Evolutionary conservation across 2,113 vertebrate species (phyloP).

Genomic region (Alosa alosa): DNA sequence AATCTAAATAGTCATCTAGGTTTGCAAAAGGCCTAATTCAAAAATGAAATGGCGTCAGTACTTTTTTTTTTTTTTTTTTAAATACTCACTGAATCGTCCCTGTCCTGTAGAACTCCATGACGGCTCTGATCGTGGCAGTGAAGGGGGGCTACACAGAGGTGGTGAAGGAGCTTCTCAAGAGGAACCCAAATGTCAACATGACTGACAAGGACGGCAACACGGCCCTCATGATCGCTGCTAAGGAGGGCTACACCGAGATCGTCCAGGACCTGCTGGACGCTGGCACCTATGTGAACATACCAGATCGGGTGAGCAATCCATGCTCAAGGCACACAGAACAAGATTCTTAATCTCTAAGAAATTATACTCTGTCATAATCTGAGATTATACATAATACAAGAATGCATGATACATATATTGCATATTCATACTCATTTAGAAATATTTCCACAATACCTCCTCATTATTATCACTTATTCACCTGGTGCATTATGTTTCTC

Average conservation of each 20-base stretch:
- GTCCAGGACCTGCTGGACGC: slow-evolving; percentile 96
- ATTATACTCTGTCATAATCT: too few relatives aligned
- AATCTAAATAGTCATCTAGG: too few relatives aligned
- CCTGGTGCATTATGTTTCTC: neutral
- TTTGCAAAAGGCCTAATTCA: too few relatives aligned
- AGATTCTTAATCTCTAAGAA: too few relatives aligned
- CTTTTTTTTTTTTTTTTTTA: neutral
- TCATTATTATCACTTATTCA: neutral
- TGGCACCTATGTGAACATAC: slow-evolving; percentile 96
- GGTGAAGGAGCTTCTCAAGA: slow-evolving; percentile 94
- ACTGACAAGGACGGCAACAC: slow-evolving; percentile 98
- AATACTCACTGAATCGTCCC: neutral
- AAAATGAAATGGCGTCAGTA: too few relatives aligned
- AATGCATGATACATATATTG: neutral
- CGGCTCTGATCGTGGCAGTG: slow-evolving; percentile 94
- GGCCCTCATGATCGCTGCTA: slow-evolving; percentile 93
- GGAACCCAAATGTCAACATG: slow-evolving; percentile 95
- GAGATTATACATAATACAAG: too few relatives aligned
- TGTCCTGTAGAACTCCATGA: slow-evolving; percentile 89
- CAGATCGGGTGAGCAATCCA: slow-evolving; percentile 81
- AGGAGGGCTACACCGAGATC: slow-evolving; percentile 93
- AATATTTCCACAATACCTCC: neutral
- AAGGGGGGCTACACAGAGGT: slow-evolving; percentile 89
- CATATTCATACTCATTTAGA: neutral
- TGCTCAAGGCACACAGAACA: neutral